Percentiles rank a stretch among this genome's conserved stretches.
Evolutionary conservation across 2,113 vertebrate genomes (phyloP).

Genomic region (Andinoacara biseriatus): DNA sequence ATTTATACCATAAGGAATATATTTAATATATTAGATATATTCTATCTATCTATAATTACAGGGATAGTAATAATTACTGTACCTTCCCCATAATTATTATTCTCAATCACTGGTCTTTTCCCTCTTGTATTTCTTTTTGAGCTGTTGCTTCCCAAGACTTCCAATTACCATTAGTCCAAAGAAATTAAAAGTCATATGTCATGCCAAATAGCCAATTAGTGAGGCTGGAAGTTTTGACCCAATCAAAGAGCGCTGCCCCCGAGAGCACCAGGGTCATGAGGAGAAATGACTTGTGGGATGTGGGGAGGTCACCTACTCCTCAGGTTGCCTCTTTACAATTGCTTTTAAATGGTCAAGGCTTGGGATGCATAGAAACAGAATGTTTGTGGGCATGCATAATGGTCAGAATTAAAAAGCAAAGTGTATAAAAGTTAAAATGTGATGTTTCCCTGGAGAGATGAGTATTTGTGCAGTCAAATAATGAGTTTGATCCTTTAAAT

Average conservation of each 20-base stretch:
- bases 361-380: background rate
- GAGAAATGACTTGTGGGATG: background rate
- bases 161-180: constrained; percentile 55
- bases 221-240: constrained; percentile 33
- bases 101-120: background rate
- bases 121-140: constrained; percentile 11
- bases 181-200: constrained; percentile 57
- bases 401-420: background rate
- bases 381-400: background rate
- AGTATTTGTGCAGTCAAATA: background rate
- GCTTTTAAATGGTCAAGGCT: background rate
- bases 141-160: constrained; percentile 45
- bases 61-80: no score
- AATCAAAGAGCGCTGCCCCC: constrained; percentile 7
- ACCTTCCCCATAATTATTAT: constrained; percentile 30
- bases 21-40: no score
- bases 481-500: background rate
- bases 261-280: background rate
- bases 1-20: no score
- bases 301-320: background rate
- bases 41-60: no score
- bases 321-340: background rate
- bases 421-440: background rate
- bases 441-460: background rate
- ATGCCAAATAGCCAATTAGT: constrained; percentile 63